Conservation (phyloP, 2,888 invertebrate species). For the Drosophila nr. perissopoda region DNA sequence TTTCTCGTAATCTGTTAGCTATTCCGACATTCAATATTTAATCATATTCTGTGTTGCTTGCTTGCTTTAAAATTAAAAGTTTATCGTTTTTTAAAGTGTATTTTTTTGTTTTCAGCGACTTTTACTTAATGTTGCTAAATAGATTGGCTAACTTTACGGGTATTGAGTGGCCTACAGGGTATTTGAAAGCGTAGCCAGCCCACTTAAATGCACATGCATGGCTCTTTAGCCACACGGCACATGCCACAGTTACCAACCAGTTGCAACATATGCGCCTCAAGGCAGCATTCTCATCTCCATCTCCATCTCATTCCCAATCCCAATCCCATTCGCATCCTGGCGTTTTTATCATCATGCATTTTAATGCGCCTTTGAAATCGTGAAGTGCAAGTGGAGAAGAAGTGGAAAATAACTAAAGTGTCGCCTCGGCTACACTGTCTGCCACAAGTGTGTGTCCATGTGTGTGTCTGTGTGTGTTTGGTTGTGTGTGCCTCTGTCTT, state of each 20-base stretch:
- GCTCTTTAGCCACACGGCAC: conserved; percentile 23
- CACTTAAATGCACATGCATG: neutral
- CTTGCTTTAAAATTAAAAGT: too few relatives aligned
- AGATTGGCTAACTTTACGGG: neutral
- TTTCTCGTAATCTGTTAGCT: neutral
- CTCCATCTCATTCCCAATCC: neutral
- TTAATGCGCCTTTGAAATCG: conserved; percentile 78
- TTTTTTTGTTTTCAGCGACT: neutral
- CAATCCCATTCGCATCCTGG: conserved; percentile 36
- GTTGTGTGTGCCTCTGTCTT: conserved; percentile 46
- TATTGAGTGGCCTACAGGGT: neutral
- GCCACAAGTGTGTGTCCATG: conserved; percentile 1
- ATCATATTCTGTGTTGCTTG: neutral
- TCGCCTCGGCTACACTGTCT: conserved; percentile 59
- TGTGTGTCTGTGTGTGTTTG: neutral
- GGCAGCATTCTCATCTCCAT: conserved; percentile 35
- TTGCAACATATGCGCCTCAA: conserved; percentile 55
- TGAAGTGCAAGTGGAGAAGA: conserved; percentile 73
- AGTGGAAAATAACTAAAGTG: conserved; percentile 79
- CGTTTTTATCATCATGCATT: conserved; percentile 71
- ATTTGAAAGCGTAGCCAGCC: neutral
- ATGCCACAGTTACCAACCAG: conserved; percentile 54
- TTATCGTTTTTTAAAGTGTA: neutral
- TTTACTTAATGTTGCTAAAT: neutral
- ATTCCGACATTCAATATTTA: neutral